These are phyloP conservation scores for Lordiphosa clarofinis DNA, from an alignment of 1,140 invertebrate species.

Conservation along the genomic window DNA sequence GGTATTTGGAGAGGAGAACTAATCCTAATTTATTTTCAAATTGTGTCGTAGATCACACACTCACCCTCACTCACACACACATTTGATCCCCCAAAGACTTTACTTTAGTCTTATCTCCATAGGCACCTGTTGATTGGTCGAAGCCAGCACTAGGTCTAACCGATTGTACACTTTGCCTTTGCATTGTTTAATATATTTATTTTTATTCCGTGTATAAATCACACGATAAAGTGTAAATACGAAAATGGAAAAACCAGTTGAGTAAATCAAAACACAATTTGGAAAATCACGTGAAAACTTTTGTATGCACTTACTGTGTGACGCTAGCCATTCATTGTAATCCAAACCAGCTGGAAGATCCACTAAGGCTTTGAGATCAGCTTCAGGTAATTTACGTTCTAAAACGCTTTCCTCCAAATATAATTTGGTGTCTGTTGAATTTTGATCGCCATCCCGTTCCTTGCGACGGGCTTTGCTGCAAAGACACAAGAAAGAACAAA, in stretches of 20 bases:
- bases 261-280: no score
- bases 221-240: constrained; percentile 24
- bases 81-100: not conserved
- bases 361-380: constrained; percentile 94
- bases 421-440: constrained; percentile 93
- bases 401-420: constrained; percentile 96
- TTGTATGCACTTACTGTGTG: constrained; percentile 90
- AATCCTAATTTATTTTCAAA: constrained; percentile 7
- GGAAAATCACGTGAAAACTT: no score
- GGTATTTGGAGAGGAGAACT: not conserved
- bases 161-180: not conserved
- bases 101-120: not conserved
- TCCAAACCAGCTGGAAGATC: constrained; percentile 95
- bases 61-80: no score
- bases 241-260: no score
- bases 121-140: constrained; percentile 1
- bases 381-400: constrained; percentile 94
- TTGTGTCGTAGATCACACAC: not conserved
- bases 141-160: no score
- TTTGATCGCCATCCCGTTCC: constrained; percentile 92
- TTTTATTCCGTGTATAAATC: constrained; percentile 33
- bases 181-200: not conserved
- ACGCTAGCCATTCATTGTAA: constrained; percentile 99
- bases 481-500: constrained; percentile 40
- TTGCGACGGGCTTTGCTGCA: constrained; percentile 97